phyloP scores from a whole-genome alignment of 2,888 invertebrate genomes.

The Folsomia candida region DNA sequence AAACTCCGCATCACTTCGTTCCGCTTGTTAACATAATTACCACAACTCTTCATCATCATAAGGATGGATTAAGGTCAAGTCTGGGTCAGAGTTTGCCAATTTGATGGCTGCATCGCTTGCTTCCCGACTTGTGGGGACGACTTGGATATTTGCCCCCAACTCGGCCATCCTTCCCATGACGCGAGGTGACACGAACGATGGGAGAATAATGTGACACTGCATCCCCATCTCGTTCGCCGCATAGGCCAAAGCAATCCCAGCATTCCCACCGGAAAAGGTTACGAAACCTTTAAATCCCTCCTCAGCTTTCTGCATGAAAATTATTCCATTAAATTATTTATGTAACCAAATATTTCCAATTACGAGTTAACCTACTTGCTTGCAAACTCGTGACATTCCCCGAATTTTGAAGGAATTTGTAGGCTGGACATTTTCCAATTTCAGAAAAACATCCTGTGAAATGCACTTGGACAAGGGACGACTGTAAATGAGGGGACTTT shows the following conservation, averaged over 20 bases:
- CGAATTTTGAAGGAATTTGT: not conserved
- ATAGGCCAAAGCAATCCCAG: constrained; percentile 57
- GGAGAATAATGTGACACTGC: constrained; percentile 55
- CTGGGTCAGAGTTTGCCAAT: constrained; percentile 51
- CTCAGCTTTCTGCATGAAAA: constrained; percentile 23
- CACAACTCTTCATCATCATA: constrained; percentile 57
- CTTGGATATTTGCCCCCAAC: constrained; percentile 54
- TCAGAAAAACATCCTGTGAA: not conserved
- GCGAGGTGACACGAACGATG: constrained; percentile 53
- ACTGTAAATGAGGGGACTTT: not conserved
- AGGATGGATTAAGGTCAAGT: constrained; percentile 53
- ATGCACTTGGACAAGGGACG: not conserved
- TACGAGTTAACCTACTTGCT: not conserved
- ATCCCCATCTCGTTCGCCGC: constrained; percentile 53
- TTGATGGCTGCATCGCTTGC: constrained; percentile 54
- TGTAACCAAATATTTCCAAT: no score
- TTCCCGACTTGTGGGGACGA: constrained; percentile 50
- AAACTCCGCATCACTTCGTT: no score
- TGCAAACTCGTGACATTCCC: not conserved
- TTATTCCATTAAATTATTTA: not conserved
- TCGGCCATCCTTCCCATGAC: constrained; percentile 52
- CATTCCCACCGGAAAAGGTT: constrained; percentile 57
- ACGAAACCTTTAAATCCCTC: constrained; percentile 51
- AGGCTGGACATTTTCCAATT: constrained; percentile 8
- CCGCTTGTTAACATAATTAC: no score